A percentile compares a stretch with the other conserved stretches of the same genome.
phyloP scores from a whole-genome alignment of 2,797 vertebrate species.

The Alectoris magna region DNA sequence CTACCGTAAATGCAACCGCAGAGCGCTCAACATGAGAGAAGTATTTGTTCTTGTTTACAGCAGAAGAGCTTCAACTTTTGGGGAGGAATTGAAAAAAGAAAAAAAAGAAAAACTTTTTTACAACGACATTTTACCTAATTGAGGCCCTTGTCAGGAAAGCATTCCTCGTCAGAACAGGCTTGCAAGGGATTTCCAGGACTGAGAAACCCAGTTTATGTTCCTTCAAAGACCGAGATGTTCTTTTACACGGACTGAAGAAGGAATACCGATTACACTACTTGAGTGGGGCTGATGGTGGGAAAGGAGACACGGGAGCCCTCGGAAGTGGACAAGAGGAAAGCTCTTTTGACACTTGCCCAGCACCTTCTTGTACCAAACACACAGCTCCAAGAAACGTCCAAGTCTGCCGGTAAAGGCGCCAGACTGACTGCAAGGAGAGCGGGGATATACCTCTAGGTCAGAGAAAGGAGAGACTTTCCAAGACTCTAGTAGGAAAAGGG shows the following conservation, averaged over 20 bases:
- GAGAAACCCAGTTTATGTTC: neutral
- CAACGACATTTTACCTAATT: neutral
- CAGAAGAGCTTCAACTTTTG: neutral
- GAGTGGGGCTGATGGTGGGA: neutral
- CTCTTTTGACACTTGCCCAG: neutral
- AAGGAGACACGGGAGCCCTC: neutral
- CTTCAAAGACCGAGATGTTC: neutral
- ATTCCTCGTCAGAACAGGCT: neutral
- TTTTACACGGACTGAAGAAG: neutral
- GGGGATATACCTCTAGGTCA: neutral
- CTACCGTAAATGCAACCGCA: neutral
- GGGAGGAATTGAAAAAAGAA: neutral
- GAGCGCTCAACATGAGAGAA: neutral
- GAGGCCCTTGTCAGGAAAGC: neutral
- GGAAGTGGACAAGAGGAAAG: neutral
- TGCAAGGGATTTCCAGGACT: neutral
- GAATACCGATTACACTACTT: neutral
- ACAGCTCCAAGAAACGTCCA: neutral
- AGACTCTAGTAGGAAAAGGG: neutral
- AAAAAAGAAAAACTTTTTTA: neutral
- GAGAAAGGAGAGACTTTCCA: neutral
- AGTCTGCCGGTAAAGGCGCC: neutral
- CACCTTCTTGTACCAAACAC: neutral
- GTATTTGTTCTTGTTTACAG: neutral
- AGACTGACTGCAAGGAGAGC: neutral